Evolutionary conservation across 2,888 invertebrate species (phyloP), one percentile per base, ranked within the genome.

Genomic region (Lithophane leautieri): DNA sequence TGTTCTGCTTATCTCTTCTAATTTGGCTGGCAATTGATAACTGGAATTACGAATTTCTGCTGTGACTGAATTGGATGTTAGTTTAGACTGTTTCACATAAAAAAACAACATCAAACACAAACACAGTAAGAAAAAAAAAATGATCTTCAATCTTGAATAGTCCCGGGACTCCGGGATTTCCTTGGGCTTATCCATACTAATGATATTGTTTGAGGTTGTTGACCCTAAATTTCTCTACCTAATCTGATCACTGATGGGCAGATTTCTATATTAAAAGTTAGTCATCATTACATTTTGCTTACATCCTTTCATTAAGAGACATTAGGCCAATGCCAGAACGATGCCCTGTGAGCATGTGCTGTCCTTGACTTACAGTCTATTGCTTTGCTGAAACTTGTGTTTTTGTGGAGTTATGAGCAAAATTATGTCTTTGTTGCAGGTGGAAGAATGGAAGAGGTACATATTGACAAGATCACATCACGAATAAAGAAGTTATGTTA

Each of bases 401-500:
- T 34, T 34, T 34, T 34, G 34, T 63, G n/a, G 12, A 1, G 2
- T 16, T 47, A 52, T 52, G 22, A 47, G 16, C n/a, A 58, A 61
- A 47, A 47, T 42, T 11, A 22, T 60, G 50, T n/a, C 40, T 71
- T 81, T 60, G 11, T 89, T 91, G 16, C 89, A 98, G 99, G 98
- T 97, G 99, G 99, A 0, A 97, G 98, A 72, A 97, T 98, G 91
- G 99, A 99, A 93, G 98, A 98, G 87, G 98, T 99, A 1, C 99
- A 99, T 94, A 98, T 99, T 92, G 99, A 99, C 94, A 99, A 99
- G 97, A 99, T 99, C 80, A 99, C 99, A 0, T 99, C 99, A 1
- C 97, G 99, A 90, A 99, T 99, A 68, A 98, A 98, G 90, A 99
- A 99, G 92, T 97, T 99, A 75, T 99, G 99, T 92, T 99, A 99